phyloP scores from a whole-genome alignment of 1,140 invertebrate species.

The Drosophila melanica region DNA sequence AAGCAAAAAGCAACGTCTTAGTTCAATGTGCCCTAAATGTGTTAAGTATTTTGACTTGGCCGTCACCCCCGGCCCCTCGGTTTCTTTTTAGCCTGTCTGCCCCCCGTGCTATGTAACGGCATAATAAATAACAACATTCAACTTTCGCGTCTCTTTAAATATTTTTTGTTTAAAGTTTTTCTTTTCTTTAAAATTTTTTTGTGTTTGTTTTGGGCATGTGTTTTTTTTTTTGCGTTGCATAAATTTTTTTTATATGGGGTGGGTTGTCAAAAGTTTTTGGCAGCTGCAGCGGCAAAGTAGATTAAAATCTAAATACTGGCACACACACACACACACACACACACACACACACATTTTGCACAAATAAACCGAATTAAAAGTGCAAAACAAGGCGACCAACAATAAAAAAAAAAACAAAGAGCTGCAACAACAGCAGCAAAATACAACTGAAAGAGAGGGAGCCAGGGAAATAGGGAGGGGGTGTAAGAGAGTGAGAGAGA shows the following conservation, averaged over 20 bases:
- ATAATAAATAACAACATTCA: conserved; percentile 23
- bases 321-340: conserved; percentile 36
- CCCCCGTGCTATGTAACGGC: background rate
- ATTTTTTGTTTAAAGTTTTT: conserved; percentile 34
- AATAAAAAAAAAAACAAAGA: conserved; percentile 29
- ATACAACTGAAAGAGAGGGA: conserved; percentile 28
- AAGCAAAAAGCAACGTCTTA: background rate
- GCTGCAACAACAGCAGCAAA: background rate
- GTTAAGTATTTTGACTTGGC: conserved; percentile 5
- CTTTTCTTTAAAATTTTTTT: conserved; percentile 22
- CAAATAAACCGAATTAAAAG: conserved; percentile 79
- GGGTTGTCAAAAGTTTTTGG: conserved; percentile 71
- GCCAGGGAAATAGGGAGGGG: background rate
- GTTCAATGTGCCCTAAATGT: conserved; percentile 21
- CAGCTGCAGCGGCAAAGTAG: conserved; percentile 78
- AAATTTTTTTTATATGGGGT: conserved; percentile 46
- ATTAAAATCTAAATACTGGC: conserved; percentile 78
- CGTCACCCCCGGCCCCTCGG: background rate
- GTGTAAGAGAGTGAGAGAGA: conserved; percentile 5
- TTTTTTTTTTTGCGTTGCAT: conserved; percentile 26
- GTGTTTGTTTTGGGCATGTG: conserved; percentile 3
- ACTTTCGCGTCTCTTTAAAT: conserved; percentile 16
- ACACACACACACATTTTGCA: conserved; percentile 44
- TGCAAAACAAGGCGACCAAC: conserved; percentile 69
- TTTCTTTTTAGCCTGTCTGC: background rate